phyloP scores from a whole-genome alignment of 2,113 vertebrate genomes.

The Rutilus rutilus region DNA sequence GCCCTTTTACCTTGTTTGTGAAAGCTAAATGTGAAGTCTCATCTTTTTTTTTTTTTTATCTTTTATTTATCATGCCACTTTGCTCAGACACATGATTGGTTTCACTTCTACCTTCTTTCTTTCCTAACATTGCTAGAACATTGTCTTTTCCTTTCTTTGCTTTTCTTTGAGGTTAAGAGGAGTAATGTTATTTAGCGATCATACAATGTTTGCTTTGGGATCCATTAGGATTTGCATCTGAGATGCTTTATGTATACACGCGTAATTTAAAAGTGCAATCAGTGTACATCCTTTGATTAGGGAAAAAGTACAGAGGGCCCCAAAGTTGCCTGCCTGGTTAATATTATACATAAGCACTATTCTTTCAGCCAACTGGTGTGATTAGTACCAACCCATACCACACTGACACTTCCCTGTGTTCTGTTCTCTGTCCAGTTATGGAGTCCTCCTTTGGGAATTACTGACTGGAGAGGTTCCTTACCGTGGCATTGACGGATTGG shows the following conservation, averaged over 20 bases:
- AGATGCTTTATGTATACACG: too few relatives aligned
- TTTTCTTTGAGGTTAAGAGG: background rate
- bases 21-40: constrained; percentile 13
- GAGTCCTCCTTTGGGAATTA: constrained; percentile 95
- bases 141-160: background rate
- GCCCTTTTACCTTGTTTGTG: background rate
- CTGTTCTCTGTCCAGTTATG: constrained; percentile 81
- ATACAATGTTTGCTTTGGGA: too few relatives aligned
- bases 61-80: background rate
- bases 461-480: constrained; percentile 96
- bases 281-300: background rate
- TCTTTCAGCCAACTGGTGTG: background rate
- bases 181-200: too few relatives aligned
- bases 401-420: background rate
- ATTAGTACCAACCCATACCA: background rate
- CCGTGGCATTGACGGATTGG: constrained; percentile 93
- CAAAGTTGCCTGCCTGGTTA: background rate
- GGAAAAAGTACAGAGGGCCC: background rate
- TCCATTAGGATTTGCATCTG: too few relatives aligned
- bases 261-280: background rate
- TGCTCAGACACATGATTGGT: background rate
- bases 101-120: constrained; percentile 7
- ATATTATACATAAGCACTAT: background rate
- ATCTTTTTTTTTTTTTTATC: background rate
- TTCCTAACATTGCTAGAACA: background rate